Percentiles rank a stretch among this genome's conserved stretches.
phyloP scores from a whole-genome alignment of 2,888 invertebrate species.

The Orchesellides sinensis region DNA sequence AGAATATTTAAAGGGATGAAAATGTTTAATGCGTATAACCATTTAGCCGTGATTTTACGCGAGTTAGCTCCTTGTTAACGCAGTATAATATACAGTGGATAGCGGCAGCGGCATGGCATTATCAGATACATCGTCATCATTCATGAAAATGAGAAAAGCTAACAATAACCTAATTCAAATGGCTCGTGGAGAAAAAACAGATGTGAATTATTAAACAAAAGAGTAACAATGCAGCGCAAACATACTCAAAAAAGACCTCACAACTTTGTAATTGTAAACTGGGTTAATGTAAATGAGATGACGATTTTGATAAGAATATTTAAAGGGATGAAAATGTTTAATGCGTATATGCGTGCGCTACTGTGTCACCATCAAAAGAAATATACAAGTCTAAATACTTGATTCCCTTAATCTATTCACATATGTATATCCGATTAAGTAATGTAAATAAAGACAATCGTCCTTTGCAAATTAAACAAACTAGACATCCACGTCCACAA shows the following conservation, averaged over 20 bases:
- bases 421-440: no score
- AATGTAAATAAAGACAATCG: no score
- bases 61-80: not conserved
- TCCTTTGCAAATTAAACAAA: no score
- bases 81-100: not conserved
- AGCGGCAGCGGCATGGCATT: not conserved
- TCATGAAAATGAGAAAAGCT: no score
- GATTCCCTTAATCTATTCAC: no score
- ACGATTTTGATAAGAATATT: not conserved
- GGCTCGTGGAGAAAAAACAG: conserved; percentile 20
- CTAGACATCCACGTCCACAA: no score
- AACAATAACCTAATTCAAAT: not conserved
- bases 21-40: not conserved
- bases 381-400: no score
- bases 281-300: not conserved
- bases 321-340: not conserved
- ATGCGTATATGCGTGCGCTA: not conserved
- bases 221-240: not conserved
- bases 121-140: no score
- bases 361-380: not conserved
- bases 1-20: not conserved
- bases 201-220: not conserved
- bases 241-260: not conserved
- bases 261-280: not conserved
- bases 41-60: conserved; percentile 9